Base-by-base conservation (phyloP, 1,140 invertebrate genomes). In the Carcinoscorpius rotundicauda region DNA sequence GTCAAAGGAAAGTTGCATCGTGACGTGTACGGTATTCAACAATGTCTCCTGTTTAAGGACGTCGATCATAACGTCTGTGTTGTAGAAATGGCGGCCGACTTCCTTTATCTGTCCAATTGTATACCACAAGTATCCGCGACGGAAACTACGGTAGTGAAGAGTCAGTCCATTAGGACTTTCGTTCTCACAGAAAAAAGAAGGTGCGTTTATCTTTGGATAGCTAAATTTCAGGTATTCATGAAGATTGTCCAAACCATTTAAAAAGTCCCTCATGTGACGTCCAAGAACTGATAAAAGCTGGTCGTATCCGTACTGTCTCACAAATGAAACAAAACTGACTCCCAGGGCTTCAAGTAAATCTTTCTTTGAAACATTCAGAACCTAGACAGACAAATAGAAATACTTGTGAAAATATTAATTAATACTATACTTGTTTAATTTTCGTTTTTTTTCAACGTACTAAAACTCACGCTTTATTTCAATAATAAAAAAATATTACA, bases 211-310 rank as follows among this genome's bases (percentile, higher is more conserved):
- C 71, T 90, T 82, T 0, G 94, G 94, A 76, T 97, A 98, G 49
- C 92, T 96, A 78, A 97, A 94, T 77, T 93, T 93, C 4, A 98
- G 80, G 76, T 98, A 98, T 75, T 98, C 94, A 75, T 98, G 95
- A 50, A 98, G 81, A 80, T 97, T 98, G 78, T 97, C 94, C 69
- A 98, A 78, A 49, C 93, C 93, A 74, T 97, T 97, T 1, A 98
- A 83, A 75, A 98, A 98, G 76, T 97, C 94, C 64, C 93, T 78
- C 83, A 98, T 91, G 75, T 97, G 89, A 6, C 94, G 81, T 3
- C 94, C 78, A 4, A 95, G 79, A 3, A 94, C 91, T 11, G 89
- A 91, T 4, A 95, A 76, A 1, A 95, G 89, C 65, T 88, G 80
- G 76, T 97, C 93, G 76, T 97, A 97, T 4, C 93, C 93, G 75